Conservation (phyloP, 2,797 vertebrate species). For the Catostomus latipinnis region DNA sequence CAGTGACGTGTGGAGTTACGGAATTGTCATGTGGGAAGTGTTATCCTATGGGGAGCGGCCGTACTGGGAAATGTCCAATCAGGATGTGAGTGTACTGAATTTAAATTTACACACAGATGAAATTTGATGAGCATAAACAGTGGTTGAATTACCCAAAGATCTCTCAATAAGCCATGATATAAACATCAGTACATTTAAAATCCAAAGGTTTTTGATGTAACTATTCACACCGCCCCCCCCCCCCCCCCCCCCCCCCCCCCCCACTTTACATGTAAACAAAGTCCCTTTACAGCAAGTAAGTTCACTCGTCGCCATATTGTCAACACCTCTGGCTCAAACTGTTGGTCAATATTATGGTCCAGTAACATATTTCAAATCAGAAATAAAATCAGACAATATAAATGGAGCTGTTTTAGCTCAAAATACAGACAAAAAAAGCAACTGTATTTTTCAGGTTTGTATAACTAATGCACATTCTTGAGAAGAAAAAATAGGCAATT, state of each 20-base stretch:
- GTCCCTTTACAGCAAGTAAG: too few relatives aligned
- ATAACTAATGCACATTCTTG: too few relatives aligned
- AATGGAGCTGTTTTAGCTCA: too few relatives aligned
- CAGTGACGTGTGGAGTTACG: constrained; percentile 98
- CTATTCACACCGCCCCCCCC: not conserved
- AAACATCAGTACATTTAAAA: constrained; percentile 5
- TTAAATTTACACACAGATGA: not conserved
- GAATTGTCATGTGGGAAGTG: constrained; percentile 99
- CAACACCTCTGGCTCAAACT: too few relatives aligned
- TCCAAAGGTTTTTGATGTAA: not conserved
- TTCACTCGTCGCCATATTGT: too few relatives aligned
- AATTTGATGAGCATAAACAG: too few relatives aligned
- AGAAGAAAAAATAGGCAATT: too few relatives aligned
- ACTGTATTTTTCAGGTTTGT: too few relatives aligned
- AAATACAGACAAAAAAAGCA: too few relatives aligned
- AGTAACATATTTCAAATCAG: too few relatives aligned
- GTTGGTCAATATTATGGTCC: too few relatives aligned
- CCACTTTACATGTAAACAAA: not conserved
- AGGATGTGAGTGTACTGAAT: constrained; percentile 85
- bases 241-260: not conserved
- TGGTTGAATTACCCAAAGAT: not conserved
- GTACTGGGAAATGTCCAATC: constrained; percentile 99
- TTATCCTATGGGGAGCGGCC: constrained; percentile 96
- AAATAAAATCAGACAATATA: too few relatives aligned
- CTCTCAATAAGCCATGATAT: constrained; percentile 3